A percentile compares a stretch with the other conserved stretches of the same genome.
Evolutionary conservation across 2,888 invertebrate genomes (phyloP).

Genomic region (Scrobipalpa atriplicella): DNA sequence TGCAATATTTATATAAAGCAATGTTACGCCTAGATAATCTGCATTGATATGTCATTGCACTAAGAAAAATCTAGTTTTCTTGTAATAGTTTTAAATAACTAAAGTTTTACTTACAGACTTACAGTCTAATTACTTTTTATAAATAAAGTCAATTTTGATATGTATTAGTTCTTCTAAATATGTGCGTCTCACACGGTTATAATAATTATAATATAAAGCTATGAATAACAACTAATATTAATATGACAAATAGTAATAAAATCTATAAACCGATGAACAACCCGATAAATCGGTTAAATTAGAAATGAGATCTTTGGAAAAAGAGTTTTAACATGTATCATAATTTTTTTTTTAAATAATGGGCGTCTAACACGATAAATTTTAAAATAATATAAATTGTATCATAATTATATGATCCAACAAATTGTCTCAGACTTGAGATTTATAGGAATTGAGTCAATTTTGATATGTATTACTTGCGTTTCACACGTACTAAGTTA

Average conservation of each 20-base stretch:
- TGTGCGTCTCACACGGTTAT: constrained; percentile 7
- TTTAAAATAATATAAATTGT: constrained; percentile 6
- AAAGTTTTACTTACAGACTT: constrained; percentile 8
- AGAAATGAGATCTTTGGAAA: neutral
- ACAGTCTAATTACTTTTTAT: neutral
- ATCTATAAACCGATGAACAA: neutral
- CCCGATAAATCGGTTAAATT: neutral
- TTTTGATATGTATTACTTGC: constrained; percentile 36
- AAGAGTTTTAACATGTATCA: neutral
- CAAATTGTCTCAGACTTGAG: neutral
- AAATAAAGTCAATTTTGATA: neutral
- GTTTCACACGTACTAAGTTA: constrained; percentile 20
- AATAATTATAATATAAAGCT: too few relatives aligned
- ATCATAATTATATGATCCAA: neutral
- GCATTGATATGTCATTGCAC: constrained; percentile 5
- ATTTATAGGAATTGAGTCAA: neutral
- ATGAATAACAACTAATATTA: neutral
- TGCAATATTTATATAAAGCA: neutral
- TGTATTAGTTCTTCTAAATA: neutral
- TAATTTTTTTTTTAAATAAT: neutral
- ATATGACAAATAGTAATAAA: neutral
- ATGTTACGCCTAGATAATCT: neutral
- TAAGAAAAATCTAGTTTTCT: neutral
- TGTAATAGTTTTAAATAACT: neutral
- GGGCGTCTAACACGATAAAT: neutral